phyloP scores from a whole-genome alignment of 2,888 invertebrate genomes.

The Ecliptopera silaceata region DNA sequence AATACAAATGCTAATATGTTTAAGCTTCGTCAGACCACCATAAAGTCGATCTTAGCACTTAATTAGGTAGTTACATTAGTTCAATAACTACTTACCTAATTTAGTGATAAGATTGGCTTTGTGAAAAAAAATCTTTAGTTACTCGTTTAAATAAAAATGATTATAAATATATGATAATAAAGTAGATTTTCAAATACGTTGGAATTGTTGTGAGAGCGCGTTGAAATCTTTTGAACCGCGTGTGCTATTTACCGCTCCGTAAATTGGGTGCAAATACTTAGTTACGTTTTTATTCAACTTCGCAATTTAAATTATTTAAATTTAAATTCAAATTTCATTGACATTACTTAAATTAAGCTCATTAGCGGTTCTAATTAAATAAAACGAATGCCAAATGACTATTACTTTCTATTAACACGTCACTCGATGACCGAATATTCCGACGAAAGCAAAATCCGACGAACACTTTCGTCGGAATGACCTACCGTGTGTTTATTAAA shows the following conservation, averaged over 20 bases:
- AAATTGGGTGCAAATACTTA: neutral
- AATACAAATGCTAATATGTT: too few relatives aligned
- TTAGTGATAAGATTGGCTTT: too few relatives aligned
- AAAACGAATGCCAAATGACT: constrained; percentile 53
- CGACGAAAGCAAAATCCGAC: constrained; percentile 79
- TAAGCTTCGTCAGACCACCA: too few relatives aligned
- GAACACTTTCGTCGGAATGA: constrained; percentile 77
- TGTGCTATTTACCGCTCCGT: neutral
- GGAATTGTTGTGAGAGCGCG: constrained; percentile 24
- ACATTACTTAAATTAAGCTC: constrained; percentile 2
- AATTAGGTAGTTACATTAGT: too few relatives aligned
- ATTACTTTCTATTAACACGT: constrained; percentile 73
- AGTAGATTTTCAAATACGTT: neutral
- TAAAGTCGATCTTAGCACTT: too few relatives aligned
- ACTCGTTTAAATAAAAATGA: neutral
- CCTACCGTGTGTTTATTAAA: constrained; percentile 56
- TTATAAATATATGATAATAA: too few relatives aligned
- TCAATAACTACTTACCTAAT: too few relatives aligned
- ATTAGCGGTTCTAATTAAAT: constrained; percentile 20
- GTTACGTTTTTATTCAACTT: neutral
- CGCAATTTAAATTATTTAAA: neutral
- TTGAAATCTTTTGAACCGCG: constrained; percentile 36
- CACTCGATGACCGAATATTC: constrained; percentile 59
- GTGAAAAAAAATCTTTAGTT: neutral
- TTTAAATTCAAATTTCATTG: constrained; percentile 6